Base-by-base conservation (phyloP, 2,113 vertebrate species). In the Neogobius melanostomus region DNA sequence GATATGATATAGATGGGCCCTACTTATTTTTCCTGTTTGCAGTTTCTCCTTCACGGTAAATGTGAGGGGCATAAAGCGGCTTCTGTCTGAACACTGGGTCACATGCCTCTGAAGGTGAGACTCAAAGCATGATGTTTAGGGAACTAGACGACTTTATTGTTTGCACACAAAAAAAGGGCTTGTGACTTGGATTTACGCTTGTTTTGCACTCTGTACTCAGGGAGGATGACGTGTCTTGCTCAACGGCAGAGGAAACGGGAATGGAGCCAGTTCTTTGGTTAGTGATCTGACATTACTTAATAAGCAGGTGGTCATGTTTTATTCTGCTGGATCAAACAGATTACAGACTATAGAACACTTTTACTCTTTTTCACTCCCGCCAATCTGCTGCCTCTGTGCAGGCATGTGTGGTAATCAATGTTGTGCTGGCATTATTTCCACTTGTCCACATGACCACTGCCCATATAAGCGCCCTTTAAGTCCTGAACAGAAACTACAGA, bases 401-500 rank as follows among this genome's bases (percentile, higher is more conserved):
- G 28, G 7, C 5, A 42, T 36, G 72, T 57, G 4, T 70, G 54
- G 6, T 53, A 82, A 82, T 84, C 79, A 16, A 71, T 84, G 8
- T 12, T 49, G 10, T 7, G 1, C 70, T 52, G 46, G 28, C 21
- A 8, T 42, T 6, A 49, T 47, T 28, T 52, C 68, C 64, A 69
- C 47, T 48, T 54, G 43, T 43, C 68, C 83, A 69, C 79, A 69
- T 80, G 80, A 89, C 72, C 68, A 1, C 0, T 1, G 50, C 0
- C 3, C 11, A 66, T 47, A 64, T 73, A 36, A 68, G 0, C 1
- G 10, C 59, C 15, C 68, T 1, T 43, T 44, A 28, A 47, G 56
- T 53, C 57, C 28, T 6, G 45, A 57, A 16, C 21, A 54, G n/a
- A 61, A 0, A 3, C 61, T 14, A 47, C 46, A 47, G 46, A 47